phyloP scores from a whole-genome alignment of 2,797 vertebrate species.

The Eospalax fontanierii region DNA sequence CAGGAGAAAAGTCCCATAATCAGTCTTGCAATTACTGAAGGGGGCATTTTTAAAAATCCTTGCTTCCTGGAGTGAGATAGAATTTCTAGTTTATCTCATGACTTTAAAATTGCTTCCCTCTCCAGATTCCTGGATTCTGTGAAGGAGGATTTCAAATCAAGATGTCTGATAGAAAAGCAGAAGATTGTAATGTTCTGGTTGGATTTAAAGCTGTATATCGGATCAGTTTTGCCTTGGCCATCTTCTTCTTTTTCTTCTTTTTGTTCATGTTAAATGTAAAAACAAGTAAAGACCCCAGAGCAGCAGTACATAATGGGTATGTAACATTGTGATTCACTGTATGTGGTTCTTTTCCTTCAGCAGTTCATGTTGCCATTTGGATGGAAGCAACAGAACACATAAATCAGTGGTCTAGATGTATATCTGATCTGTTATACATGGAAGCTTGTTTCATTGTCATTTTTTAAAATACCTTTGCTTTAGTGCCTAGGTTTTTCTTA shows the following conservation, averaged over 20 bases:
- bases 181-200: conserved; percentile 94
- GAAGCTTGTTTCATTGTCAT: conserved; percentile 25
- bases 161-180: conserved; percentile 83
- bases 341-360: background rate
- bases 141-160: conserved; percentile 90
- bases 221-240: conserved; percentile 94
- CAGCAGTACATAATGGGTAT: conserved; percentile 96
- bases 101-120: conserved; percentile 64
- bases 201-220: conserved; percentile 97
- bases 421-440: background rate
- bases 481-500: conserved; percentile 35
- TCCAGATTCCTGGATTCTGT: conserved; percentile 96
- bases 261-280: conserved; percentile 94
- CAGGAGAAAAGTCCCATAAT: conserved; percentile 16
- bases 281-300: conserved; percentile 94
- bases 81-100: conserved; percentile 47
- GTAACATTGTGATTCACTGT: conserved; percentile 53
- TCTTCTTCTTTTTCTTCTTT: conserved; percentile 94
- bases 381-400: background rate
- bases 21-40: background rate
- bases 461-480: background rate
- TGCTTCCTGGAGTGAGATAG: background rate
- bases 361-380: background rate
- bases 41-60: background rate
- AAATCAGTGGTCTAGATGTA: background rate